Evolutionary conservation across 37 sponge, comb jelly and placozoan species (phyloP).

Genomic region (Diacarnus erythraeanus): DNA sequence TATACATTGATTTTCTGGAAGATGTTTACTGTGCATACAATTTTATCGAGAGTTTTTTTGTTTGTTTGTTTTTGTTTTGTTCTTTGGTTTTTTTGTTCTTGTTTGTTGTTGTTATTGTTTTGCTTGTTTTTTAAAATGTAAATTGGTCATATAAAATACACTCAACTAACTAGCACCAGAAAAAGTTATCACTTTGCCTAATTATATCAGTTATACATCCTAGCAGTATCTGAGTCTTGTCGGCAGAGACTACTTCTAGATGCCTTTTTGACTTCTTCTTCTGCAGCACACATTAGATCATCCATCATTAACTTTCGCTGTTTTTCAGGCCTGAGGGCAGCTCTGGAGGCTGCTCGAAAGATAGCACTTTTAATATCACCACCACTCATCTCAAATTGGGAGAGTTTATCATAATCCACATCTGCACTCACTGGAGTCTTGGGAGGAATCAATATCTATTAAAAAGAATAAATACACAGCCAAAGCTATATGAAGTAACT

Average conservation of each 20-base stretch:
- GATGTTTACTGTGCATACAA: too few species aligned
- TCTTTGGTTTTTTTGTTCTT: too few species aligned
- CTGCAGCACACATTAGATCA: conserved; percentile 68
- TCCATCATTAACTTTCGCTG: conserved; percentile 44
- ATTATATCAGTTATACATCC: conserved; percentile 28
- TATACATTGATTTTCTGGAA: too few species aligned
- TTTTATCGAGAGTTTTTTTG: too few species aligned
- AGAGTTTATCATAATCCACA: conserved; percentile 66
- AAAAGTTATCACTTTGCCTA: too few species aligned
- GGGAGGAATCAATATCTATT: conserved; percentile 66
- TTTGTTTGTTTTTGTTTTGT: too few species aligned
- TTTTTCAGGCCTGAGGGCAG: conserved; percentile 58
- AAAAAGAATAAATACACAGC: too few species aligned
- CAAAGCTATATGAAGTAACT: too few species aligned
- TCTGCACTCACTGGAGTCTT: conserved; percentile 71
- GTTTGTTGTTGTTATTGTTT: too few species aligned
- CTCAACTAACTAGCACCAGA: neutral
- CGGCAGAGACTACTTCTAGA: conserved; percentile 58
- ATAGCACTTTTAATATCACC: conserved; percentile 75
- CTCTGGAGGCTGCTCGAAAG: conserved; percentile 71
- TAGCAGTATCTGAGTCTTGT: conserved; percentile 58
- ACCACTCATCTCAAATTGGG: conserved; percentile 75
- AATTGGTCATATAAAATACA: too few species aligned
- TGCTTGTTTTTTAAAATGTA: too few species aligned
- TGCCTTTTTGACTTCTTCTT: conserved; percentile 66